Conservation (phyloP, 2,888 invertebrate genomes). For the Bombyx huttoni region DNA sequence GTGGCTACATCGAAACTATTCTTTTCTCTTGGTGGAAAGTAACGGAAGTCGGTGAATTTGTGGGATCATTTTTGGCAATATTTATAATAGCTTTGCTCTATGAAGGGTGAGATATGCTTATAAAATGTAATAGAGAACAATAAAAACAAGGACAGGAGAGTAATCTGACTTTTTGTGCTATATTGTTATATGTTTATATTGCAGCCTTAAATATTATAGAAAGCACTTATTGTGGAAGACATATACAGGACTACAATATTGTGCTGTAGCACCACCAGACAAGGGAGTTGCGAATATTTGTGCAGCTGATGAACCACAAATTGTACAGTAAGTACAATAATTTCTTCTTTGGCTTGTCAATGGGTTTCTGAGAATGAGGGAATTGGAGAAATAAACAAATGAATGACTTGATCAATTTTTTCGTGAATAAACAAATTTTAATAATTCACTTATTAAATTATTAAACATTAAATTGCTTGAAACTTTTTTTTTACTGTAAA, state of each 20-base stretch:
- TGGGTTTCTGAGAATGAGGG: no score
- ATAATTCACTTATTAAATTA: no score
- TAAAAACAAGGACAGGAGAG: background rate
- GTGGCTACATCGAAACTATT: constrained; percentile 81
- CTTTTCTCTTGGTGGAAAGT: constrained; percentile 89
- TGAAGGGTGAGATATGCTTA: constrained; percentile 80
- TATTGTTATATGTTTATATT: constrained; percentile 17
- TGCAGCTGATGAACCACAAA: constrained; percentile 76
- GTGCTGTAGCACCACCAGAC: constrained; percentile 85
- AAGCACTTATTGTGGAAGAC: constrained; percentile 91
- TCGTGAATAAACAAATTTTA: no score
- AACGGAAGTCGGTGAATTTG: constrained; percentile 79
- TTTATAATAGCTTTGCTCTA: constrained; percentile 94
- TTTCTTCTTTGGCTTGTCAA: no score
- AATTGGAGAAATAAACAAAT: no score
- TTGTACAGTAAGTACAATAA: constrained; percentile 76
- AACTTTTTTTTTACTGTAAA: no score
- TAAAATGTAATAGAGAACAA: background rate
- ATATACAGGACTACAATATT: constrained; percentile 87
- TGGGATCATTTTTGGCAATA: constrained; percentile 92
- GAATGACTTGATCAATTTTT: no score
- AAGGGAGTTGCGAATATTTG: constrained; percentile 70
- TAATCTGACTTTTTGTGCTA: background rate
- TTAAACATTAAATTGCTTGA: no score
- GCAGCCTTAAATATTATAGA: constrained; percentile 76